A percentile compares a stretch with the other conserved stretches of the same genome.
phyloP scores from a whole-genome alignment of 2,888 invertebrate genomes.

The Physocephala rufipes region DNA sequence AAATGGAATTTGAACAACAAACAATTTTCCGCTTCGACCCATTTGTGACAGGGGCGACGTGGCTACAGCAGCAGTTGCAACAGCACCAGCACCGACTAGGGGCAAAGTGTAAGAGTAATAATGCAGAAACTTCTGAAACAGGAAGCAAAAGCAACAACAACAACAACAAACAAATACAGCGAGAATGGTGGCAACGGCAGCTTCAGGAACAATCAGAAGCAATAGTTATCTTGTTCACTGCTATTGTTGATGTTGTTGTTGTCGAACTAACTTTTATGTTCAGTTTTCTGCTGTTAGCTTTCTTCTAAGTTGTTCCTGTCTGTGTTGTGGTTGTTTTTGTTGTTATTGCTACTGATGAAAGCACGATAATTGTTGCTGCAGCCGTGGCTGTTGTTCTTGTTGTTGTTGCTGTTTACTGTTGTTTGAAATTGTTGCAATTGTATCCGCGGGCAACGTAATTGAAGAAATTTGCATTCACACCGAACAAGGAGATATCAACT shows the following conservation, averaged over 20 bases:
- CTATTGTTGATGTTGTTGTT: too few relatives aligned
- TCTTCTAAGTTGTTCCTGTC: too few relatives aligned
- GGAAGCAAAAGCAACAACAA: constrained; percentile 12
- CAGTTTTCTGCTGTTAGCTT: constrained; percentile 13
- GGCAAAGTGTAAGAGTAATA: constrained; percentile 9
- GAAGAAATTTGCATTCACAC: constrained; percentile 15
- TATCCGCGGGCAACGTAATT: constrained; percentile 7
- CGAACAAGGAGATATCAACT: neutral
- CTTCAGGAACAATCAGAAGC: too few relatives aligned
- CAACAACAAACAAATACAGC: neutral
- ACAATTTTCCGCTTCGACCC: constrained; percentile 32
- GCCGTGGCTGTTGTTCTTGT: neutral
- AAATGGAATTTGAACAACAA: constrained; percentile 25
- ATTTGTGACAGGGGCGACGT: neutral
- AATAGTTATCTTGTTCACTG: constrained; percentile 14
- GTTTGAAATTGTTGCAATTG: too few relatives aligned
- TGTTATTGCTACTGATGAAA: neutral
- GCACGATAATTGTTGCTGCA: neutral
- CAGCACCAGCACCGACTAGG: constrained; percentile 8
- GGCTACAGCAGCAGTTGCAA: constrained; percentile 6
- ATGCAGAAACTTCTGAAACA: constrained; percentile 19
- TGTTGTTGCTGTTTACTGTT: neutral
- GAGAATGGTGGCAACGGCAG: neutral
- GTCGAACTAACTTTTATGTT: constrained; percentile 12
- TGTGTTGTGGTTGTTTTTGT: constrained; percentile 1